A percentile compares a stretch with the other conserved stretches of the same genome.
Evolutionary conservation across 2,888 invertebrate genomes (phyloP).

Genomic region (Arge pagana): DNA sequence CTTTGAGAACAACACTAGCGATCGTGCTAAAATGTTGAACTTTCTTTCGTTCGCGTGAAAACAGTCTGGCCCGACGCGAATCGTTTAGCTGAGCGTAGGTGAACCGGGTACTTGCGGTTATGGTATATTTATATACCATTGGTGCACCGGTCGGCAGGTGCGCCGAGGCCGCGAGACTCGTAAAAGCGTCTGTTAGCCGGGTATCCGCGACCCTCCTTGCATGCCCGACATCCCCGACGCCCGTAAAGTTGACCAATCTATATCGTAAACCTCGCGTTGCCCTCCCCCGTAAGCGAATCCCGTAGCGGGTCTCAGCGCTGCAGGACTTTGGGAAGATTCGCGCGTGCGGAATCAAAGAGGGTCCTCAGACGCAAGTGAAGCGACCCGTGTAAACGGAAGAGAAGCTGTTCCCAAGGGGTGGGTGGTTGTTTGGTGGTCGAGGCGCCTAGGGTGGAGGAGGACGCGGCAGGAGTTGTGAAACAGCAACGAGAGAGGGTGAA

Average conservation of each 20-base stretch:
- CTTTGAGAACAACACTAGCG: too few species aligned
- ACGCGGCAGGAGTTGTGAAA: too few species aligned
- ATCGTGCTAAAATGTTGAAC: too few species aligned
- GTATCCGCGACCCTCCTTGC: background rate
- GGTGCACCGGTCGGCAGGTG: conserved; percentile 21
- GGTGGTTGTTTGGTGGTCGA: background rate
- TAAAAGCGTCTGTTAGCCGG: conserved; percentile 12
- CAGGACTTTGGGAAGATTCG: conserved; percentile 9
- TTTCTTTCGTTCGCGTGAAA: too few species aligned
- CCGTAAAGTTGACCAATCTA: conserved; percentile 22
- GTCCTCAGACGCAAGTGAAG: background rate
- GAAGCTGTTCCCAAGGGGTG: conserved; percentile 12
- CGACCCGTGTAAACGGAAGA: conserved; percentile 5
- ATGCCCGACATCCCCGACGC: background rate
- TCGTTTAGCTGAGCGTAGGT: too few species aligned
- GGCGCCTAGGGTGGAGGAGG: too few species aligned
- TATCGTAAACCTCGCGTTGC: conserved; percentile 19
- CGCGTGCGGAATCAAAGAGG: conserved; percentile 5
- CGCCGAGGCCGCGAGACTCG: conserved; percentile 12
- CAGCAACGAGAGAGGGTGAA: too few species aligned
- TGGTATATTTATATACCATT: conserved; percentile 17
- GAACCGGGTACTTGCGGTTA: conserved; percentile 2
- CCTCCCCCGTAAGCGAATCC: conserved; percentile 1
- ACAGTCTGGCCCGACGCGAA: too few species aligned
- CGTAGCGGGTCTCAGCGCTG: background rate